Percentiles rank a stretch among this genome's conserved stretches.
Evolutionary conservation across 2,888 invertebrate genomes (phyloP).

Genomic region (Acanthosepion pharaonis): DNA sequence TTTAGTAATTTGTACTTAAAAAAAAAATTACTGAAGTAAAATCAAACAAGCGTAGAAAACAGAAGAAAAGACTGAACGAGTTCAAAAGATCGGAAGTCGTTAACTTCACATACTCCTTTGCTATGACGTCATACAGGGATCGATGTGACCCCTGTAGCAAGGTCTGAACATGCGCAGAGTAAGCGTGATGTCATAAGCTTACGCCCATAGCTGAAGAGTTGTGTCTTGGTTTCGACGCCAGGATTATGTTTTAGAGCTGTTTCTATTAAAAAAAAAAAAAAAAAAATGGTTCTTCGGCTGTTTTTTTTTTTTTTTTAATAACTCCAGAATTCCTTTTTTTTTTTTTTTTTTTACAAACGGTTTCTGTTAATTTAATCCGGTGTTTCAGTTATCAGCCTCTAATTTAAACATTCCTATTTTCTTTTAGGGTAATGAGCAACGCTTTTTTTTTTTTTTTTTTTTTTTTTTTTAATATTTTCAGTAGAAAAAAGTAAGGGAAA

Average conservation of each 20-base stretch:
- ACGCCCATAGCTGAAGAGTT: neutral
- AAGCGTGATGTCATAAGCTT: neutral
- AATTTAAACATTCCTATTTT: neutral
- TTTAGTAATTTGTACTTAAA: neutral
- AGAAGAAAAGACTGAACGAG: neutral
- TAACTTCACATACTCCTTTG: neutral
- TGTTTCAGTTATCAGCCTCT: neutral
- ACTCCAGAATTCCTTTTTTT: neutral
- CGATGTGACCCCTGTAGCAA: neutral
- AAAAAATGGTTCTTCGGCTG: neutral
- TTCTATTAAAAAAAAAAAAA: neutral
- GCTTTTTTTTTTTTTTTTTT: neutral
- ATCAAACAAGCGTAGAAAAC: neutral
- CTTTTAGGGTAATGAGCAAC: neutral
- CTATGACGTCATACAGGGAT: neutral
- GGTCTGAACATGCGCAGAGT: neutral
- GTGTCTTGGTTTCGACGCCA: neutral
- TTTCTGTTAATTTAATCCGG: neutral
- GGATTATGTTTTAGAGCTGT: neutral
- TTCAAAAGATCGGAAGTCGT: conserved; percentile 6
- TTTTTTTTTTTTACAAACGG: neutral
- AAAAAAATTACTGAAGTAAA: neutral
- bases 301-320: neutral
- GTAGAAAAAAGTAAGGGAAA: neutral
- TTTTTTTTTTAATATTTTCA: too few relatives aligned